Conservation (phyloP, 2,888 invertebrate species). For the Aromia moschata region DNA sequence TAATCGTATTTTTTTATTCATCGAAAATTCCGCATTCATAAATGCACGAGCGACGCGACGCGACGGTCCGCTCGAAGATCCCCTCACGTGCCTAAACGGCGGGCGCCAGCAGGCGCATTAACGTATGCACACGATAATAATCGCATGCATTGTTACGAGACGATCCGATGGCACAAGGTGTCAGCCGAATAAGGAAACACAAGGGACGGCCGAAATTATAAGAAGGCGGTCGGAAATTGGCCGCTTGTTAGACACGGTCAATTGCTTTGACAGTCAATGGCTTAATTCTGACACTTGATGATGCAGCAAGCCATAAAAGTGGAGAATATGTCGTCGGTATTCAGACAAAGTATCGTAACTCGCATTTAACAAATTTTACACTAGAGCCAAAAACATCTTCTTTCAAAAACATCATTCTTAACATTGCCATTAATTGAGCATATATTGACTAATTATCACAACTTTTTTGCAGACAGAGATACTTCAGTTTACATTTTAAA, state of each 20-base stretch:
- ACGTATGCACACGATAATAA: slow-evolving; percentile 7
- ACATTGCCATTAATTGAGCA: too few relatives aligned
- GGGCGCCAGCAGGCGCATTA: slow-evolving; percentile 16
- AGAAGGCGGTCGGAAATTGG: background rate
- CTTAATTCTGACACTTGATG: too few relatives aligned
- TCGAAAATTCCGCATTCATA: slow-evolving; percentile 8
- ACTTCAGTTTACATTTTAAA: too few relatives aligned
- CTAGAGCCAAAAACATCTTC: too few relatives aligned
- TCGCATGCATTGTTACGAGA: slow-evolving; percentile 7
- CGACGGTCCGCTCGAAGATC: slow-evolving; percentile 7
- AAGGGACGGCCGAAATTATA: background rate
- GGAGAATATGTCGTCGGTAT: too few relatives aligned
- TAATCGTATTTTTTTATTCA: slow-evolving; percentile 5
- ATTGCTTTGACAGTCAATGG: too few relatives aligned
- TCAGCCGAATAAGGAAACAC: background rate
- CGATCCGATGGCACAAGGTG: background rate
- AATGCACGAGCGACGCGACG: background rate
- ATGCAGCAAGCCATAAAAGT: too few relatives aligned
- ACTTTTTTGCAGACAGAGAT: too few relatives aligned
- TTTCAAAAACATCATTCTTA: too few relatives aligned
- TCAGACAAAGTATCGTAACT: too few relatives aligned
- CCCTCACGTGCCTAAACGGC: slow-evolving; percentile 15
- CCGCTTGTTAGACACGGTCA: background rate
- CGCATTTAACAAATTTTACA: too few relatives aligned
- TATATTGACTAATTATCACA: too few relatives aligned